Base-by-base conservation (phyloP, 2,113 vertebrate species). In the Protobothrops mucrosquamatus region DNA sequence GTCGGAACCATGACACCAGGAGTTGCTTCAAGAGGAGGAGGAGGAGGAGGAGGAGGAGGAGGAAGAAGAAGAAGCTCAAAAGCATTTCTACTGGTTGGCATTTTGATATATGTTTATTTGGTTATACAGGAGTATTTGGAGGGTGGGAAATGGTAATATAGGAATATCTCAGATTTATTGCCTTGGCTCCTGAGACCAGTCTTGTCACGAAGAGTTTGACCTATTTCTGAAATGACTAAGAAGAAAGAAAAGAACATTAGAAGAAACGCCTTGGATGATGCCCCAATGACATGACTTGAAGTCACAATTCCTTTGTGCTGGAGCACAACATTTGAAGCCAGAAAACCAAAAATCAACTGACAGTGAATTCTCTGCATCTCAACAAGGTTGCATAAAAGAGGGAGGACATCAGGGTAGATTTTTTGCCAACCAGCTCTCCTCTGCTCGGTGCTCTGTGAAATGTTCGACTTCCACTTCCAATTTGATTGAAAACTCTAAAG, bases 241-340 rank as follows among this genome's bases (percentile, higher is more conserved):
- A 52, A 22, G 26, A 11, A 46, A n/a, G 55, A 43, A 22, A 48
- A 61, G 34, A 39, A 61, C n/a, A 20, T 74, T 34, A 29, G 46
- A 64, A 24, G 3, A 26, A 64, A 22, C 12, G 18, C 90, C 69
- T 56, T 87, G 29, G 23, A 24, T 57, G 43, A 18, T 88, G 34
- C 14, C 87, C 26, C 61, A 43, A 93, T 92, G 89, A 59, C 29
- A 95, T 85, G 14, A 3, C 91, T 95, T 48, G 87, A 55, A 46
- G 8, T n/a, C 69, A 95, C 46, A n/a, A 81, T 69, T 89, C 4
- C 26, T 87, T 85, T 61, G 61, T 87, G 22, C 93, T 85, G 46
- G 93, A 93, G 85, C n/a, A 86, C 1, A 43, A 29, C 94, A 92
- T 90, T 74, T 93, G 54, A 94, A 12, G 52, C 81, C 93, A 26